These are phyloP conservation scores for Lysandra bellargus DNA, from an alignment of 2,888 invertebrate species.

Conservation along the genomic window DNA sequence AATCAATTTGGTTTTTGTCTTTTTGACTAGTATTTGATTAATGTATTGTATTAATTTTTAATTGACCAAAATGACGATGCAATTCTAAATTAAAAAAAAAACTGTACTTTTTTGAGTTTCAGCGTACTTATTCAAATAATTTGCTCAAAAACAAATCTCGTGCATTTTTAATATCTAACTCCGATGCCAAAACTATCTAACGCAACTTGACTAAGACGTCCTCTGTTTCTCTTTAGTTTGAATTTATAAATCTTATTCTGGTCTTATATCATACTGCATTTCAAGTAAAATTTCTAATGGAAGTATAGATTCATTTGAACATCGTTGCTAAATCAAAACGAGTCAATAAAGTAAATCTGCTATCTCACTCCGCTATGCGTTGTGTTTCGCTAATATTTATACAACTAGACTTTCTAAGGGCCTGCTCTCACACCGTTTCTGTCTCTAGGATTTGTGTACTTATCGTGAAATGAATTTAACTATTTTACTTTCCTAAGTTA, in stretches of 20 bases:
- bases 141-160: too few species aligned
- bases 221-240: background rate
- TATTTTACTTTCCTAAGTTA: too few species aligned
- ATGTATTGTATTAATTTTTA: background rate
- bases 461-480: background rate
- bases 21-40: background rate
- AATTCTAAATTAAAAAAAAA: background rate
- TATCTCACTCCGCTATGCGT: constrained; percentile 56
- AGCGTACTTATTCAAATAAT: too few species aligned
- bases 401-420: constrained; percentile 48
- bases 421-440: constrained; percentile 48
- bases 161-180: too few species aligned
- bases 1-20: background rate
- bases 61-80: background rate
- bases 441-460: background rate
- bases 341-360: constrained; percentile 56
- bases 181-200: too few species aligned
- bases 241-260: background rate
- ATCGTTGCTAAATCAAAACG: constrained; percentile 50
- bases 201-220: too few species aligned
- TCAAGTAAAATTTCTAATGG: constrained; percentile 23
- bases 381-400: constrained; percentile 65
- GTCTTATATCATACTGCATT: constrained; percentile 1
- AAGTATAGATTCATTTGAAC: constrained; percentile 41
- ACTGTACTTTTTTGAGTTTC: too few species aligned